A percentile compares a stretch with the other conserved stretches of the same genome.
Evolutionary conservation across 92 coral and sea anemone species (phyloP).

Genomic region (Parazoanthus atlanticus): DNA sequence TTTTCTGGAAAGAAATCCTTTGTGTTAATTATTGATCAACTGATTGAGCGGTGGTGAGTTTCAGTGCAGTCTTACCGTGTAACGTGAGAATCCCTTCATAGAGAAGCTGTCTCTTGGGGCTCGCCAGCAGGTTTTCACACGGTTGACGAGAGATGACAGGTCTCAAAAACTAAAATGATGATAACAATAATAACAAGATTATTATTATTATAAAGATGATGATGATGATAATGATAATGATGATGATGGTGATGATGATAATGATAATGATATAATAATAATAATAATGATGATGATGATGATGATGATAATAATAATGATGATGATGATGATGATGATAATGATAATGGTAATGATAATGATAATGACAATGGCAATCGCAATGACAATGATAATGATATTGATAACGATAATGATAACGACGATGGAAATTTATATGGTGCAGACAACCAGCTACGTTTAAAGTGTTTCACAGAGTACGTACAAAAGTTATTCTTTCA

Average conservation of each 20-base stretch:
- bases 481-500: no score
- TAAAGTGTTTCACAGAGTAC: no score
- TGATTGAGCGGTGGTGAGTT: not conserved
- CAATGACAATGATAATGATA: not conserved
- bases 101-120: slow-evolving; percentile 90
- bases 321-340: not conserved
- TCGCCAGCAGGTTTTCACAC: slow-evolving; percentile 86
- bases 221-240: not conserved
- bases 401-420: not conserved
- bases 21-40: not conserved
- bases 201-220: not conserved
- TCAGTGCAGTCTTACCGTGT: slow-evolving; percentile 63
- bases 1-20: slow-evolving; percentile 69
- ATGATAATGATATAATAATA: not conserved
- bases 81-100: slow-evolving; percentile 85
- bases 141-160: slow-evolving; percentile 87
- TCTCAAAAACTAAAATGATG: slow-evolving; percentile 67
- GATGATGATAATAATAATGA: not conserved
- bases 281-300: not conserved
- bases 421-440: not conserved
- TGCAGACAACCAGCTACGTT: not conserved
- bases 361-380: not conserved
- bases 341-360: not conserved
- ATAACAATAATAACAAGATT: not conserved
- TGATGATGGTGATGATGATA: not conserved